Evolutionary conservation across 2,113 vertebrate genomes (phyloP), one percentile per base, ranked within the genome.

Genomic region (Pituophis catenifer): DNA sequence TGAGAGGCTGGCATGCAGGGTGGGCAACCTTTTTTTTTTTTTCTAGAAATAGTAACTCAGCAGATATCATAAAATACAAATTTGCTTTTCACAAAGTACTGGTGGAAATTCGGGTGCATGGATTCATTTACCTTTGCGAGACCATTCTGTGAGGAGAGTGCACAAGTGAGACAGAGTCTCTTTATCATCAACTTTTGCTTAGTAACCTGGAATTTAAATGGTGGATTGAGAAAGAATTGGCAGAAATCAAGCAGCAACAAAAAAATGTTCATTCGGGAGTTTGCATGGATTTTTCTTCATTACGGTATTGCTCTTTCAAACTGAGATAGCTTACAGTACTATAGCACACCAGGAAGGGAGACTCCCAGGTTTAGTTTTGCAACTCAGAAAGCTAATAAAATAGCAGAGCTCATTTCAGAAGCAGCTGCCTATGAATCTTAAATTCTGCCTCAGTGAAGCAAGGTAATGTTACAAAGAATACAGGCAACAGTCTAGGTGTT

Each of bases 151-250:
- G 91, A 92, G 93, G 86, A 86, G 93, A 92, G 89, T 89, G 91
- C 91, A 92, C 89, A 92, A 94, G 94, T 95, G 95, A 96, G 94
- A 95, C 93, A 95, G 88, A 92, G 94, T 96, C 96, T 96, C 96
- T 96, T 95, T 95, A 94, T 89, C 94, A 95, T 94, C 96, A 96
- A 96, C 94, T 95, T 96, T 95, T 96, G 94, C 95, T 95, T 95
- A 95, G 95, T 92, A 95, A 96, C 96, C 96, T 96, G 96, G 94
- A 96, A 96, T 94, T 96, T 95, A 96, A 96, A 96, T 57, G 94
- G 90, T 92, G 93, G 94, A 94, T 96, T 96, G 94, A 96, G 95
- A 96, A 94, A 96, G 91, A 94, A 93, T 94, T 92, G 95, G 94
- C 95, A 94, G 94, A 95, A 91, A 93, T 93, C 91, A 94, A 95